Evolutionary conservation across 1,140 invertebrate species (phyloP).

Genomic region (Nymphalis io): DNA sequence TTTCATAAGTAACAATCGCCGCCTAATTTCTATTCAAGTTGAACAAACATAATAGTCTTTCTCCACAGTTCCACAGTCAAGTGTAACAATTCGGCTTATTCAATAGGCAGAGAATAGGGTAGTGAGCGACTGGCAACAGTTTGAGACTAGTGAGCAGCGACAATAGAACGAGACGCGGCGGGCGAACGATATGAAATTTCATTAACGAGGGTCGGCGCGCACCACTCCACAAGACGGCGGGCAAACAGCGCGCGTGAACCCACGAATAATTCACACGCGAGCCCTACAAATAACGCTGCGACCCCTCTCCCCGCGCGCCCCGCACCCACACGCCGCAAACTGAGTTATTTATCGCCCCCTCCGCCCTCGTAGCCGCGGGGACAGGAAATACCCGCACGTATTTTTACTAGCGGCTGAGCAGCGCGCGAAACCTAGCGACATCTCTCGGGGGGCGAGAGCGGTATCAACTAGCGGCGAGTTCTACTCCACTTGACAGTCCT

Average conservation of each 20-base stretch:
- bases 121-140: constrained; percentile 15
- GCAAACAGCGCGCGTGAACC: constrained; percentile 75
- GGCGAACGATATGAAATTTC: constrained; percentile 73
- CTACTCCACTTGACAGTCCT: constrained; percentile 18
- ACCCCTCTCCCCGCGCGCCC: constrained; percentile 35
- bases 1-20: constrained; percentile 35
- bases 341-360: constrained; percentile 74
- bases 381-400: constrained; percentile 76
- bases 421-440: constrained; percentile 53
- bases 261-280: constrained; percentile 80
- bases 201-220: constrained; percentile 69
- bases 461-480: constrained; percentile 19
- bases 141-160: constrained; percentile 36
- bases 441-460: constrained; percentile 38
- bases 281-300: constrained; percentile 73
- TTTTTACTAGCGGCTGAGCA: constrained; percentile 67
- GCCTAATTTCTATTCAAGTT: constrained; percentile 39
- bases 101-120: constrained; percentile 41
- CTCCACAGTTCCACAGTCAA: constrained; percentile 45
- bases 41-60: constrained; percentile 41
- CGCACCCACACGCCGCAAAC: constrained; percentile 58
- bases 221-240: constrained; percentile 65
- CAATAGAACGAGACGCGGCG: constrained; percentile 53
- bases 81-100: constrained; percentile 48
- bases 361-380: constrained; percentile 48